Conservation (phyloP, 92 coral and sea anemone species). For the Umimayanthus chanpuru region DNA sequence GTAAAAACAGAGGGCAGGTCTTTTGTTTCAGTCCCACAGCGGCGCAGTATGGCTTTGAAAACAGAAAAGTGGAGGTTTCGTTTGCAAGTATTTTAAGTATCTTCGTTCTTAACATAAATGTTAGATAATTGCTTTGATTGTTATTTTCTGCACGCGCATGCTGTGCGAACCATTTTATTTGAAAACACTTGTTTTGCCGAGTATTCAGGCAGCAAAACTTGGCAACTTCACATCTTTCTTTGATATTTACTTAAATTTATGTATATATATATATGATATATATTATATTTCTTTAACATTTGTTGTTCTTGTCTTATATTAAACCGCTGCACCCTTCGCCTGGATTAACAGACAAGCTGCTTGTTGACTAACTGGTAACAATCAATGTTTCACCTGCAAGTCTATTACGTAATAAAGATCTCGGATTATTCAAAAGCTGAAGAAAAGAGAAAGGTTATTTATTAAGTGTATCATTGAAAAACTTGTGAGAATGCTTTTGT, state of each 20-base stretch:
- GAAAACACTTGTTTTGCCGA: not conserved
- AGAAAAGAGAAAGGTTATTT: not conserved
- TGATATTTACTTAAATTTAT: too few relatives aligned
- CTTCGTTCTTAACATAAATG: not conserved
- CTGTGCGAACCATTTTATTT: not conserved
- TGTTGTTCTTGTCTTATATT: too few relatives aligned
- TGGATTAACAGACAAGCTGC: too few relatives aligned
- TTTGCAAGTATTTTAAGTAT: not conserved
- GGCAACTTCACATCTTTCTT: too few relatives aligned
- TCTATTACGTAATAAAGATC: too few relatives aligned
- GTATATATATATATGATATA: too few relatives aligned
- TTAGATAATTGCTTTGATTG: not conserved
- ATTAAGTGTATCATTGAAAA: too few relatives aligned
- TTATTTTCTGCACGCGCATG: not conserved
- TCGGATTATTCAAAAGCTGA: not conserved
- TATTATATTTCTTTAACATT: too few relatives aligned
- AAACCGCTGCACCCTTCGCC: too few relatives aligned
- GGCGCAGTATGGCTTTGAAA: not conserved
- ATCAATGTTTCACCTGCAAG: not conserved
- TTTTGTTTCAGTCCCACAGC: not conserved
- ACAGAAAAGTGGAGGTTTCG: not conserved
- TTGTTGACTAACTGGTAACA: too few relatives aligned
- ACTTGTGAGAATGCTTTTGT: too few relatives aligned
- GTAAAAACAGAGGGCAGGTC: not conserved
- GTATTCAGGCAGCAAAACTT: not conserved